phyloP scores from a whole-genome alignment of 2,888 invertebrate species.

The Hetaerina titia region DNA sequence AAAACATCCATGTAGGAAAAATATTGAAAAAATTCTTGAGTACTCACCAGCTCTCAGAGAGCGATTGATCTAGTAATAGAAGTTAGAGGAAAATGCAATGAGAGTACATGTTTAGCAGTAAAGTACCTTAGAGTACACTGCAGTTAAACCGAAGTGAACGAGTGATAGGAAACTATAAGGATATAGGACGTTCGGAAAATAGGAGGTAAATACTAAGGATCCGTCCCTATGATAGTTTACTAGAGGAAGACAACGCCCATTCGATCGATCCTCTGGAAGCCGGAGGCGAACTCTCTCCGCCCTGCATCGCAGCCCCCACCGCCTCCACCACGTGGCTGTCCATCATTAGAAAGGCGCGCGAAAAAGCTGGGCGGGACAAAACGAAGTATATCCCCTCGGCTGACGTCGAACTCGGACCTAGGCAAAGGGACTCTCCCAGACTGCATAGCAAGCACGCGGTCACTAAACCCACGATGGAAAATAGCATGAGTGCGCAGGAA shows the following conservation, averaged over 20 bases:
- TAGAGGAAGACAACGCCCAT: background rate
- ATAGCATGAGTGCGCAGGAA: too few species aligned
- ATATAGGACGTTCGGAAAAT: background rate
- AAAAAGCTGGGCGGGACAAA: too few species aligned
- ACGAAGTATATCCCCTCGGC: too few species aligned
- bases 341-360: too few species aligned
- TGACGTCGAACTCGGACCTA: too few species aligned
- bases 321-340: too few species aligned
- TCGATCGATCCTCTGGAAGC: background rate
- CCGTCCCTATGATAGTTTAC: background rate
- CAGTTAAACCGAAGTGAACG: background rate
- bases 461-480: too few species aligned
- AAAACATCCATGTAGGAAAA: too few species aligned
- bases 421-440: too few species aligned
- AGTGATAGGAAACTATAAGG: background rate
- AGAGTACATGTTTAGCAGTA: background rate
- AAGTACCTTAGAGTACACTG: constrained; percentile 12
- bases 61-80: background rate
- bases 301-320: too few species aligned
- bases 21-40: too few species aligned
- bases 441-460: too few species aligned
- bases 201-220: constrained; percentile 1
- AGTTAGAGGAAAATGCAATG: background rate
- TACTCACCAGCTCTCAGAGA: background rate
- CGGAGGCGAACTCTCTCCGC: background rate